These are phyloP conservation scores for Invenusta paracnida DNA, from an alignment of 2,888 invertebrate genomes.

Conservation along the genomic window DNA sequence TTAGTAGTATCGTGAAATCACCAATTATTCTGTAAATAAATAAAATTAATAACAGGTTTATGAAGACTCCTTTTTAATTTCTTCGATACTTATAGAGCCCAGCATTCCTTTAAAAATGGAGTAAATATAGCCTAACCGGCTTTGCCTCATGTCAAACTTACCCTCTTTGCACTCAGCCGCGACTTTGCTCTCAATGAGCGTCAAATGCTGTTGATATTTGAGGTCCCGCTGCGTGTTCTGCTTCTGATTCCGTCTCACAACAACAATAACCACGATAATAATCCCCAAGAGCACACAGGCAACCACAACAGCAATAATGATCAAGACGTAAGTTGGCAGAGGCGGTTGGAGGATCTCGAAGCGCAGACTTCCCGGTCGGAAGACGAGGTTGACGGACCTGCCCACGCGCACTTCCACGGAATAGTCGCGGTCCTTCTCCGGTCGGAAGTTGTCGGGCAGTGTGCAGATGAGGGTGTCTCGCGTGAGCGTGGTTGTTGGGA, in stretches of 20 bases:
- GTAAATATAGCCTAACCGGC: too few relatives aligned
- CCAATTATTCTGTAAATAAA: too few relatives aligned
- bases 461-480: neutral
- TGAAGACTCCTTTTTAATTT: too few relatives aligned
- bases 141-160: too few relatives aligned
- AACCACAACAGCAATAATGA: neutral
- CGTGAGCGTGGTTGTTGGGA: neutral
- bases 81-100: too few relatives aligned
- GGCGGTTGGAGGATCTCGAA: neutral
- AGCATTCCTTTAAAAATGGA: too few relatives aligned
- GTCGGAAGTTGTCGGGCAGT: neutral
- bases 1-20: too few relatives aligned
- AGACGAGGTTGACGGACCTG: neutral
- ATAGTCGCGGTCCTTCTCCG: neutral
- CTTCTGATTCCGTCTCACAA: neutral
- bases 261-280: neutral
- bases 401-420: neutral
- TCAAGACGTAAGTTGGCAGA: neutral
- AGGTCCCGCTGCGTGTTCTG: neutral
- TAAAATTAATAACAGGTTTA: too few relatives aligned
- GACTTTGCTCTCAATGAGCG: neutral
- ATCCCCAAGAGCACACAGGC: neutral
- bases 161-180: slow-evolving; percentile 9
- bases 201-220: neutral
- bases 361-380: neutral